Base-by-base conservation (phyloP, 2,888 invertebrate species). In the Campoletis raptor region DNA sequence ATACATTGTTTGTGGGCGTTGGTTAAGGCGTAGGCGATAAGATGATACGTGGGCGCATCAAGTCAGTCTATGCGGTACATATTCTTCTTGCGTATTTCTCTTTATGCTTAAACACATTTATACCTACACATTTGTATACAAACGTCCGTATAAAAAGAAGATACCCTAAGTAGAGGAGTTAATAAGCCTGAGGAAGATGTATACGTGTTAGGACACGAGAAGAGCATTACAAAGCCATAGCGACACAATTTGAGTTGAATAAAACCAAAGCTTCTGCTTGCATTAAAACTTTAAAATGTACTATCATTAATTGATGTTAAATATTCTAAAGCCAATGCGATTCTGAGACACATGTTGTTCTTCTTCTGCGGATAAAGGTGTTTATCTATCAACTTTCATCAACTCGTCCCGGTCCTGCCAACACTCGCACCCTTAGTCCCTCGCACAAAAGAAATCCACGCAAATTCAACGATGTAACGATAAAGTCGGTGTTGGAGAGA, bases 11-110 rank as follows among this genome's bases (percentile, higher is more conserved):
- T 57, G 86, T 86, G 80, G 86, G 86, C 86, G 83, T 77, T 66
- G 45, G 80, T 80, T 54, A 52, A 61, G 67, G 72, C 86, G 83
- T 83, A 66, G 83, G 76, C 83, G 80, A 82, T 61, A 54, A 76
- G 80, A 67, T 36, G 42, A 72, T 57, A 83, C 83, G 86, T 83
- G 83, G 86, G 86, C 80, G 80, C 54, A 54, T 72, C 77, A 36
- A 76, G 69, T 80, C 80, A 42, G 21, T 70, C 64, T 72, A 80
- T 66, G 84, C n/a, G 45, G 40, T 69, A 42, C 77, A 67, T 77
- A 69, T 57, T 74, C 76, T 85, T 79, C 69, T 79, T 52, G 24
- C 15, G 52, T 81, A 69, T 57, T 70, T 45, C 37, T 69, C 37
- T 81, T 74, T n/a, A 61, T 57, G 37, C 40, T 30, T 48, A 12